Evolutionary conservation across 2,113 vertebrate species (phyloP), one percentile per base, ranked within the genome.

Genomic region (Mormoops blainvillei): DNA sequence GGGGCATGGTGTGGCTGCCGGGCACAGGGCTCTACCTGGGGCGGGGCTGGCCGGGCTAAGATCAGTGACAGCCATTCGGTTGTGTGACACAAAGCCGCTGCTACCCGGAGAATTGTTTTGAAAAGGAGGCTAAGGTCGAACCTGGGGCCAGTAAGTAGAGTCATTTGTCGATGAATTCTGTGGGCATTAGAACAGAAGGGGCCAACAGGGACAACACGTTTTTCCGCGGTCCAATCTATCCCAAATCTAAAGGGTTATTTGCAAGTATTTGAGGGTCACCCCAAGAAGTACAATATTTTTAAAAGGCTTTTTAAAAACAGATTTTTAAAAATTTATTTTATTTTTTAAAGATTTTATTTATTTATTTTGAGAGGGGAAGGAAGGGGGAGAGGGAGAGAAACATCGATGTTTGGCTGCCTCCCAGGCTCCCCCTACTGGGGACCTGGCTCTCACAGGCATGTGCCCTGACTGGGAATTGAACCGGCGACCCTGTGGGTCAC

Each of bases 1-100:
- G 0, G 20, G 24, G 4, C 33, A 8, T 0, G 24, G 6, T 18
- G 5, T 1, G 5, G 14, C 7, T 26, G 13, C 12, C 13, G 20
- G 71, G 13, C 2, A 36, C 7, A 12, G 19, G 43, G 31, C 2
- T 11, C 5, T 33, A 3, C 28, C 22, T 73, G 1, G 11, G 6
- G 10, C 43, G 54, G 13, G 28, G n/a, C 12, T 31, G 52, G 24
- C 28, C n/a, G 8, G n/a, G 10, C 36, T 74, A 8, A 80, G 4
- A 80, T 38, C 50, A 38, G 10, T 12, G 12, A 78, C n/a, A 6
- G 7, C 33, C 71, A 65, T 80, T 33, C 22, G 4, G 26, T 33
- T 84, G 67, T 20, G 78, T 24, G 80, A 36, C 38, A 31, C 15
- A 58, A 56, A 67, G 16, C 3, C 22, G 11, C 4, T 45, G 4